A percentile compares a stretch with the other conserved stretches of the same genome.
Conservation (phyloP, 2,888 invertebrate species). For the Plebejus anna region DNA sequence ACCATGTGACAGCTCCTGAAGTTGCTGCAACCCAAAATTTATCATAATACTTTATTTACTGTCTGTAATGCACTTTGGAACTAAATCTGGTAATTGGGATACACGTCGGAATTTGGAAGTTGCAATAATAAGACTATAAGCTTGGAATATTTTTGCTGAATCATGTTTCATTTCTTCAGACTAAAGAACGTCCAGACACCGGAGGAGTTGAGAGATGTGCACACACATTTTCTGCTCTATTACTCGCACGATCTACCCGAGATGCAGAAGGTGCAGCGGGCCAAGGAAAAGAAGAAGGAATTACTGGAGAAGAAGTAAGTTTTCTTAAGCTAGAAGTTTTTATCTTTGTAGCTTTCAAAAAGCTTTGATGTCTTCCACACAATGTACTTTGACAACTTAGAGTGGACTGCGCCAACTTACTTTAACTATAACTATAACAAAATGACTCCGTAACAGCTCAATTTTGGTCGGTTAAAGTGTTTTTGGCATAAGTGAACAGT, state of each 20-base stretch:
- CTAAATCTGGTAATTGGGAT: too few relatives aligned
- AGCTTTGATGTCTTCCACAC: not conserved
- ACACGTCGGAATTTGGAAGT: too few relatives aligned
- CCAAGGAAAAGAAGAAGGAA: slow-evolving; percentile 83
- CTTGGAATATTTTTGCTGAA: not conserved
- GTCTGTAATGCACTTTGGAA: too few relatives aligned
- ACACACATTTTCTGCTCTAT: slow-evolving; percentile 95
- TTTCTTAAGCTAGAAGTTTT: not conserved
- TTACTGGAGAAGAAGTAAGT: slow-evolving; percentile 76
- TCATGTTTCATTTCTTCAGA: slow-evolving; percentile 49
- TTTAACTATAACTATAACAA: too few relatives aligned
- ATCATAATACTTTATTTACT: too few relatives aligned
- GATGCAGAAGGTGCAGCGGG: slow-evolving; percentile 87
- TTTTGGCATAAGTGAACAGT: too few relatives aligned
- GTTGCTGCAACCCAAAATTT: too few relatives aligned
- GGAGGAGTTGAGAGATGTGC: slow-evolving; percentile 96
- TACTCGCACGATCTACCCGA: slow-evolving; percentile 91
- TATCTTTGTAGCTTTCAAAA: too few relatives aligned
- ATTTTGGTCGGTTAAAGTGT: too few relatives aligned
- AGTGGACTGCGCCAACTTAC: too few relatives aligned
- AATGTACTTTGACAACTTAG: not conserved
- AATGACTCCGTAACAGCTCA: too few relatives aligned
- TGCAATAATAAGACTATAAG: not conserved
- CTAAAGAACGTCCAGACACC: slow-evolving; percentile 88
- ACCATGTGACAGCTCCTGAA: too few relatives aligned